Evolutionary conservation across 2,888 invertebrate genomes (phyloP).

Genomic region (Cryptocephalus primarius): DNA sequence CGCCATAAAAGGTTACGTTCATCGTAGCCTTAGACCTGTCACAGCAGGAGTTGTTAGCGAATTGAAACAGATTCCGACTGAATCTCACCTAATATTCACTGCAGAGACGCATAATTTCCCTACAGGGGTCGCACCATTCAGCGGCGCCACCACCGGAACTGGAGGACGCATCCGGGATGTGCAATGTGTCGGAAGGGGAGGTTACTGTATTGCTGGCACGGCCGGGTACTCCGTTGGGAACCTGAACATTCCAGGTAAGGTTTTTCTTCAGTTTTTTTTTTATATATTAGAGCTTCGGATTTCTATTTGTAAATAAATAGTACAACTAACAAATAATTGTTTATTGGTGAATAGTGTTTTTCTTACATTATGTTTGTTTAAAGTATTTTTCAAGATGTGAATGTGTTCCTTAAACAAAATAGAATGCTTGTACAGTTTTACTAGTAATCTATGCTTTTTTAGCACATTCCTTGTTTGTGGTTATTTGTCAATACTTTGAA

Average conservation of each 20-base stretch:
- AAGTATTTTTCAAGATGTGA: no score
- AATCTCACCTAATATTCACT: conserved; percentile 89
- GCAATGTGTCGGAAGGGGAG: conserved; percentile 89
- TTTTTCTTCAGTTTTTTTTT: no score
- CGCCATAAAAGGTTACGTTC: conserved; percentile 75
- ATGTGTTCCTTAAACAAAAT: no score
- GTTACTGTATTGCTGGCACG: conserved; percentile 88
- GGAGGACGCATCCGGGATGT: conserved; percentile 93
- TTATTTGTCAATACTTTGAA: no score
- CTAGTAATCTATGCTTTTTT: no score
- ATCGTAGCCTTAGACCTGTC: conserved; percentile 56
- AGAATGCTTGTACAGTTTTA: no score
- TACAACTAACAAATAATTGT: no score
- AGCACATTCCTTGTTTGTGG: no score
- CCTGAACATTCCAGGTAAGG: conserved; percentile 74
- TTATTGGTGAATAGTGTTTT: no score
- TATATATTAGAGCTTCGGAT: no score
- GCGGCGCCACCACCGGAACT: conserved; percentile 96
- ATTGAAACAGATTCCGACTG: conserved; percentile 41
- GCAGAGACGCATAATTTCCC: conserved; percentile 99
- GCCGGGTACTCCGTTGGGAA: conserved; percentile 96
- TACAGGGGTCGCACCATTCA: conserved; percentile 93
- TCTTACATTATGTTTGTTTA: no score
- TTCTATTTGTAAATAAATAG: no score
- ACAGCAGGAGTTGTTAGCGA: conserved; percentile 54